phyloP scores from a whole-genome alignment of 1,140 invertebrate species.

The Heterodera schachtii region DNA sequence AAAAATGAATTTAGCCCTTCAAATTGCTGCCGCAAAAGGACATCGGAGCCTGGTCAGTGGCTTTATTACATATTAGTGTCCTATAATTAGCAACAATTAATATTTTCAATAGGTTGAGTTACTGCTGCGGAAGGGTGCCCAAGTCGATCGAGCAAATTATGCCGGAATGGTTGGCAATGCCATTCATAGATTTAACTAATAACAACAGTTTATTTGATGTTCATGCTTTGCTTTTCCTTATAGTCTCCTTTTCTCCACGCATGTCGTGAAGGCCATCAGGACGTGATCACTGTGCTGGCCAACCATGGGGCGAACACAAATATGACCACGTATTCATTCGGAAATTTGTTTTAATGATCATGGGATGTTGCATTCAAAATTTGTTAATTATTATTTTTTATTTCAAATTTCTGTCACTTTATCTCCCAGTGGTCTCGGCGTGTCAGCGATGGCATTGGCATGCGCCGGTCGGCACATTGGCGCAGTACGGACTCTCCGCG shows the following conservation, averaged over 20 bases:
- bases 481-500: constrained; percentile 19
- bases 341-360: background rate
- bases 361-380: background rate
- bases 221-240: background rate
- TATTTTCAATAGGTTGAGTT: constrained; percentile 7
- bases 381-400: constrained; percentile 10
- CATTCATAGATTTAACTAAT: background rate
- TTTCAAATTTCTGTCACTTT: background rate
- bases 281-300: constrained; percentile 19
- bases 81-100: background rate
- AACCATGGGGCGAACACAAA: constrained; percentile 24
- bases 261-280: constrained; percentile 31
- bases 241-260: constrained; percentile 28
- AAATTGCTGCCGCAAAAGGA: constrained; percentile 38
- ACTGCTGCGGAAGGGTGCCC: constrained; percentile 15
- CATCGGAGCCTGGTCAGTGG: constrained; percentile 27
- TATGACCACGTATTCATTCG: background rate
- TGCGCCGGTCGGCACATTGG: constrained; percentile 26
- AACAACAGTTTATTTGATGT: background rate
- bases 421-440: constrained; percentile 13
- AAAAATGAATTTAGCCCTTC: constrained; percentile 28
- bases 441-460: constrained; percentile 23
- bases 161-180: constrained; percentile 23
- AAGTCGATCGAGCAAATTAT: constrained; percentile 24
- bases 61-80: background rate